phyloP scores from a whole-genome alignment of 2,888 invertebrate genomes.

The Eilema depressum region DNA sequence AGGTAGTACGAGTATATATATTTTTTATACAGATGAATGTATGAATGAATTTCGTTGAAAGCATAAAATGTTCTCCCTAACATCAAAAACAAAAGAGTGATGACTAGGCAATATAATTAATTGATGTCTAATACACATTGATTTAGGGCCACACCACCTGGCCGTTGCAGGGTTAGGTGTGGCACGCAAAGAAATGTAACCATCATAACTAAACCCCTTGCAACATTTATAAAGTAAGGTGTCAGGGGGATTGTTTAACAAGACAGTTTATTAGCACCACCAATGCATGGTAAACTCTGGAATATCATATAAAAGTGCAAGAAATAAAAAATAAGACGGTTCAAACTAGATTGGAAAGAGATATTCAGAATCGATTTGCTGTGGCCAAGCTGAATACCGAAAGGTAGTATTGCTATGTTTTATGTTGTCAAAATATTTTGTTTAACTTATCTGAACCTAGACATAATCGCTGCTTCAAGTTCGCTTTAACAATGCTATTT shows the following conservation, averaged over 20 bases:
- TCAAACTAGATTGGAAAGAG: slow-evolving; percentile 24
- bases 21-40: background rate
- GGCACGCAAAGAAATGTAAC: slow-evolving; percentile 39
- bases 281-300: slow-evolving; percentile 26
- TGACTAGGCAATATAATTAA: slow-evolving; percentile 57
- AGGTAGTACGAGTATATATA: no score
- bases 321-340: background rate
- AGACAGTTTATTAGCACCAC: background rate
- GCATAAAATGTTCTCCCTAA: slow-evolving; percentile 1
- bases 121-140: slow-evolving; percentile 59
- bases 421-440: background rate
- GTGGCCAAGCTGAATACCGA: slow-evolving; percentile 30
- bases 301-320: background rate
- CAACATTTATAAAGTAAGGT: background rate
- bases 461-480: no score
- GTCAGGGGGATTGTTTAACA: slow-evolving; percentile 19
- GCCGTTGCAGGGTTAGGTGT: slow-evolving; percentile 56
- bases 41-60: slow-evolving; percentile 19
- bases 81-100: slow-evolving; percentile 43
- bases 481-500: no score
- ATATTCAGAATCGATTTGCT: slow-evolving; percentile 35
- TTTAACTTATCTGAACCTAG: background rate
- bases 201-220: slow-evolving; percentile 20
- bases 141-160: slow-evolving; percentile 61
- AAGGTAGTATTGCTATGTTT: background rate